phyloP scores from a whole-genome alignment of 2,797 vertebrate species.

The Microctenopoma lineatum region DNA sequence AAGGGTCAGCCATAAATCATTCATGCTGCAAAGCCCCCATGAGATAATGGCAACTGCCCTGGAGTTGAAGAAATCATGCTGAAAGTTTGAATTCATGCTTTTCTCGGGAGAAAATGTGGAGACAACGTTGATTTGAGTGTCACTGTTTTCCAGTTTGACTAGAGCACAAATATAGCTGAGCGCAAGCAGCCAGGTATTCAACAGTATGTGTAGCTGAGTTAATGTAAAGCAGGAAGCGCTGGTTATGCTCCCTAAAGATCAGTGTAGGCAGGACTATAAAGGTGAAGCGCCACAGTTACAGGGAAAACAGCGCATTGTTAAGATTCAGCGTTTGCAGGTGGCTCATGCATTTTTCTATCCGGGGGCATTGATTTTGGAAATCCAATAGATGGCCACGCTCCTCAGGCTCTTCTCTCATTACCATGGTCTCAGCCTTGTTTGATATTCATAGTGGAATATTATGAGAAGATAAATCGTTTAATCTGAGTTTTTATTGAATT shows the following conservation, averaged over 20 bases:
- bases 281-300: constrained; percentile 21
- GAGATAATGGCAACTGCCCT: neutral
- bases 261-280: constrained; percentile 41
- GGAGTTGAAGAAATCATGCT: constrained; percentile 21
- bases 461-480: constrained; percentile 81
- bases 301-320: constrained; percentile 23
- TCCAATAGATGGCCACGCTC: constrained; percentile 65
- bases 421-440: constrained; percentile 65
- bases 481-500: constrained; percentile 79
- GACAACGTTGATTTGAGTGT: constrained; percentile 21
- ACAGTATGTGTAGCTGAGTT: constrained; percentile 43
- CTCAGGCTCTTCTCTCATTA: constrained; percentile 73
- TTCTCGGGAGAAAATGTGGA: constrained; percentile 22
- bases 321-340: constrained; percentile 60
- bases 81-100: constrained; percentile 39
- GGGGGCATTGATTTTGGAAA: constrained; percentile 72
- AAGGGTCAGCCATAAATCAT: constrained; percentile 58
- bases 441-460: constrained; percentile 77
- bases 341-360: constrained; percentile 69
- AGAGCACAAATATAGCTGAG: neutral
- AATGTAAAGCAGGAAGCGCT: constrained; percentile 39
- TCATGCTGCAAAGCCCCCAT: constrained; percentile 4
- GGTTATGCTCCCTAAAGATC: constrained; percentile 16
- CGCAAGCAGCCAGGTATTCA: constrained; percentile 2
- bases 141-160: constrained; percentile 24